Percentiles rank a stretch among this genome's conserved stretches.
Conservation (phyloP, 2,113 vertebrate species). For the Glareola pratincola region DNA sequence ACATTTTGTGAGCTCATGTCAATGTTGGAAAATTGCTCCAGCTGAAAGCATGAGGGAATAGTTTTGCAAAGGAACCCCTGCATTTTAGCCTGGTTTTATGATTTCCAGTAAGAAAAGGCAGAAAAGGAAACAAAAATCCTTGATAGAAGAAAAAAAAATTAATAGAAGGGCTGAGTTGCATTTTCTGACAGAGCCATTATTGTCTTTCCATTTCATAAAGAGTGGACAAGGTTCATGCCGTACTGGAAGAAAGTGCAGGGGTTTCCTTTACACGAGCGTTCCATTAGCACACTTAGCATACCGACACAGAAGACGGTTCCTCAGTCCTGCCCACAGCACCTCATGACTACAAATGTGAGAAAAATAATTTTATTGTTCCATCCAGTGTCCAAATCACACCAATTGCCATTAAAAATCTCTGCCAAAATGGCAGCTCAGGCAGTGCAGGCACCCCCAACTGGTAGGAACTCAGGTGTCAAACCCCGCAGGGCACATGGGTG, state of each 20-base stretch:
- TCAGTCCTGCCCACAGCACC: not conserved
- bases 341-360: not conserved
- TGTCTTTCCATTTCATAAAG: not conserved
- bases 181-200: not conserved
- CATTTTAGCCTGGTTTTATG: not conserved
- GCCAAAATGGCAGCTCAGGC: not conserved
- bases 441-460: not conserved
- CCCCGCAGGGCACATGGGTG: fast-evolving
- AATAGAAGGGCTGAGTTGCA: not conserved
- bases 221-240: not conserved
- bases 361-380: not conserved
- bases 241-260: not conserved
- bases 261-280: not conserved
- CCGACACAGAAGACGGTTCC: not conserved
- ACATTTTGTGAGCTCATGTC: conserved; percentile 22
- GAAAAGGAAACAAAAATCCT: not conserved
- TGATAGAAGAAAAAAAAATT: not conserved
- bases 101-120: not conserved
- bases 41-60: not conserved
- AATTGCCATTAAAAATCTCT: not conserved
- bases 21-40: conserved; percentile 7
- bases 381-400: not conserved
- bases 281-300: not conserved
- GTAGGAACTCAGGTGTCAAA: not conserved
- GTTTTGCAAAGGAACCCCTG: not conserved